Conservation (phyloP, 2,888 invertebrate genomes). For the Patella caerulea region DNA sequence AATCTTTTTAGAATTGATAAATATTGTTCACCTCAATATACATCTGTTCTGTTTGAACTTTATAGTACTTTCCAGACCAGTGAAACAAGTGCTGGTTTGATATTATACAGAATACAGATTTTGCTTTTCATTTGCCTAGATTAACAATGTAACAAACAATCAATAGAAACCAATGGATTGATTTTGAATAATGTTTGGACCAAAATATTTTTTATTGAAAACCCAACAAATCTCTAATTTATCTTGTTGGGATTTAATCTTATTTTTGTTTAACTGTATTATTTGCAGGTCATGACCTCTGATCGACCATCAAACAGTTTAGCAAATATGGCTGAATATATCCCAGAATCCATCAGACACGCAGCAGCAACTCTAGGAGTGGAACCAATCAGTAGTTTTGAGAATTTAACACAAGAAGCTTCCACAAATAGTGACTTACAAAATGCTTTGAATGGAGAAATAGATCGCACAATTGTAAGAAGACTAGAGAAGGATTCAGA, state of each 20-base stretch:
- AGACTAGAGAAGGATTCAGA: constrained; percentile 73
- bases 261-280: neutral
- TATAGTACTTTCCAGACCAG: too few relatives aligned
- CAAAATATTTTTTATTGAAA: neutral
- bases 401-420: constrained; percentile 74
- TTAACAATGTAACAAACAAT: too few relatives aligned
- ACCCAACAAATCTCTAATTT: neutral
- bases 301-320: constrained; percentile 52
- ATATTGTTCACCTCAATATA: too few relatives aligned
- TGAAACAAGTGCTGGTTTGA: too few relatives aligned
- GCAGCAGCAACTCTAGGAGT: constrained; percentile 75
- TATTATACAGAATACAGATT: too few relatives aligned
- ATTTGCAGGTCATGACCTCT: constrained; percentile 61
- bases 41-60: too few relatives aligned
- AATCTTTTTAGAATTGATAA: too few relatives aligned
- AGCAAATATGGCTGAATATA: constrained; percentile 54
- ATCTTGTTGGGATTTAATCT: neutral
- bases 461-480: constrained; percentile 73
- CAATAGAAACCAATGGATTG: too few relatives aligned
- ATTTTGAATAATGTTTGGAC: too few relatives aligned
- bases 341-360: constrained; percentile 69
- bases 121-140: too few relatives aligned
- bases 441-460: constrained; percentile 74
- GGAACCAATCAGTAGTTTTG: constrained; percentile 72
- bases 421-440: constrained; percentile 74